Evolutionary conservation across 2,888 invertebrate species (phyloP).

Genomic region (Tipula vernalis): DNA sequence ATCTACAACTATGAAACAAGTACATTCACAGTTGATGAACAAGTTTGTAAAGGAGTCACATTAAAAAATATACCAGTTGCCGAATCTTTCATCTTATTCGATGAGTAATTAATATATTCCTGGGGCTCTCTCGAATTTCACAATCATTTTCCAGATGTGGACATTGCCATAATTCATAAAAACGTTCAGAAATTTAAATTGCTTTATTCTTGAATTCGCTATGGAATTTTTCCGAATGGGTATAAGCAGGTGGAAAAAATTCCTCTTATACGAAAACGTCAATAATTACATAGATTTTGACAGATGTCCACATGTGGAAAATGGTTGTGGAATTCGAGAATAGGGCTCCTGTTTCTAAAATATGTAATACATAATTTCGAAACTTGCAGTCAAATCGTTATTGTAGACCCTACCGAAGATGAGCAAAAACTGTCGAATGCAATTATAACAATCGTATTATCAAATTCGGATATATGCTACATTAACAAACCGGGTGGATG

Average conservation of each 20-base stretch:
- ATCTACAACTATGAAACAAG: conserved; percentile 56
- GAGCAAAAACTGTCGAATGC: conserved; percentile 60
- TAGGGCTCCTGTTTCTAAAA: neutral
- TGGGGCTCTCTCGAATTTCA: too few relatives aligned
- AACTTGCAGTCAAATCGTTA: conserved; percentile 46
- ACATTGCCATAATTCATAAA: too few relatives aligned
- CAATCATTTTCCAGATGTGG: too few relatives aligned
- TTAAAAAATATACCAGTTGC: conserved; percentile 51
- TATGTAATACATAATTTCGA: conserved; percentile 15
- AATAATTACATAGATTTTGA: too few relatives aligned
- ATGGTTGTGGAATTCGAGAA: too few relatives aligned
- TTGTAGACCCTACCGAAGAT: conserved; percentile 71
- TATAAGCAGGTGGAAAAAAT: too few relatives aligned
- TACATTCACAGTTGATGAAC: conserved; percentile 46
- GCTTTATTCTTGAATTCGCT: too few relatives aligned
- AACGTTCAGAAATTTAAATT: too few relatives aligned
- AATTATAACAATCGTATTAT: conserved; percentile 53
- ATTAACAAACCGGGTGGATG: conserved; percentile 66
- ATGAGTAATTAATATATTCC: conserved; percentile 42
- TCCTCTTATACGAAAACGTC: too few relatives aligned
- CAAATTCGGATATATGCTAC: conserved; percentile 48
- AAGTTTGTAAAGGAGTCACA: conserved; percentile 40
- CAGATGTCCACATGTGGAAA: too few relatives aligned
- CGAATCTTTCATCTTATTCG: conserved; percentile 63
- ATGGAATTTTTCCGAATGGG: too few relatives aligned